Conservation (phyloP, 53 echinoderm and acorn worm species). For the Paracentrotus lividus region DNA sequence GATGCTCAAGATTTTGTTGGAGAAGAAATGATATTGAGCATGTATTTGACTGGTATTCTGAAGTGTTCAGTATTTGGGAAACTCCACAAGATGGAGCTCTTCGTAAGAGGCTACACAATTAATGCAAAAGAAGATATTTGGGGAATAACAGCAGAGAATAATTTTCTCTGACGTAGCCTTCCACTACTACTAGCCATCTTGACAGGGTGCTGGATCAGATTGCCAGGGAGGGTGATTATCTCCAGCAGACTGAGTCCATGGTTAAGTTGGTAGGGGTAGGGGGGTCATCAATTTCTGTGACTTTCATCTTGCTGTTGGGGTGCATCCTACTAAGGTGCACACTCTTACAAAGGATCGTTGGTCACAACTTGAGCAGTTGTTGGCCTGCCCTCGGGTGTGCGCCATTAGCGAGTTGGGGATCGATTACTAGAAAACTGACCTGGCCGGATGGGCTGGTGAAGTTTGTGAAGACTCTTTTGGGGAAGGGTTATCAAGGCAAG, state of each 20-base stretch:
- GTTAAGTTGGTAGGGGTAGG: constrained; percentile 52
- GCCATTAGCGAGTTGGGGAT: background rate
- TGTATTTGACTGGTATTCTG: no score
- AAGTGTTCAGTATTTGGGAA: no score
- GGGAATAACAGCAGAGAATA: no score
- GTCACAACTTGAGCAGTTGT: background rate
- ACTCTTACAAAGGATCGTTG: background rate
- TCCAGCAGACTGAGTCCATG: background rate
- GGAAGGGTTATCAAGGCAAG: no score
- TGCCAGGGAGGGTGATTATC: background rate
- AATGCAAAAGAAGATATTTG: no score
- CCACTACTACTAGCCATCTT: no score
- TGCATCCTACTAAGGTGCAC: background rate
- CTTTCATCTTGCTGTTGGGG: background rate
- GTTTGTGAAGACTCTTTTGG: background rate
- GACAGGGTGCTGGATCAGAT: constrained; percentile 62
- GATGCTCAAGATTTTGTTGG: no score
- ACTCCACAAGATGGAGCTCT: no score
- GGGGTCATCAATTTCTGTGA: constrained; percentile 72
- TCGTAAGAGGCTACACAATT: no score
- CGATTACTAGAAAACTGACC: background rate
- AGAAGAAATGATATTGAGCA: no score
- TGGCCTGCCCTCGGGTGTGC: background rate
- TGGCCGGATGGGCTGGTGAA: background rate
- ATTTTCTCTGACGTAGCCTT: no score